Evolutionary conservation across 2,888 invertebrate species (phyloP).

Genomic region (Allygus modestus): DNA sequence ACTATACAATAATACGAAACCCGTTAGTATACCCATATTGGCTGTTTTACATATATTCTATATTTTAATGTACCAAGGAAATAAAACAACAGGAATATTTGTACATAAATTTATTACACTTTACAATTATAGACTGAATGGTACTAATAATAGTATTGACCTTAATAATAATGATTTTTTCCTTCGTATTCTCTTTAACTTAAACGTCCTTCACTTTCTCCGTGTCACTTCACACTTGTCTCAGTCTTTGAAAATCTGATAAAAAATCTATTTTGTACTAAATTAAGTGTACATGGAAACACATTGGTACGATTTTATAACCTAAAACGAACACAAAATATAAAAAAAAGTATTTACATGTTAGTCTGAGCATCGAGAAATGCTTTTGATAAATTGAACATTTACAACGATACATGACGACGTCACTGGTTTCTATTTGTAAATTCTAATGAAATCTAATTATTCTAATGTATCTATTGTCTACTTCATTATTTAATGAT

Average conservation of each 20-base stretch:
- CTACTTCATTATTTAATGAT: neutral
- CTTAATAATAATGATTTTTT: neutral
- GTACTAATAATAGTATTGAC: neutral
- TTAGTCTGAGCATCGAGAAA: neutral
- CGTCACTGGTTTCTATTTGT: neutral
- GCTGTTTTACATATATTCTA: too few species aligned
- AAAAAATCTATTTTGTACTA: conserved; percentile 52
- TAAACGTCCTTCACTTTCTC: neutral
- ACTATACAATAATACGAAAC: too few species aligned
- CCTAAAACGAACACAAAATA: conserved; percentile 44
- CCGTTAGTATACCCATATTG: too few species aligned
- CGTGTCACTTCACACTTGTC: neutral
- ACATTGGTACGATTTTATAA: conserved; percentile 45
- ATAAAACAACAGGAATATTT: neutral
- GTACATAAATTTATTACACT: conserved; percentile 53
- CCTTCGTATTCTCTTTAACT: neutral
- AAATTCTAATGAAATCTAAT: neutral
- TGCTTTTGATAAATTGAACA: neutral
- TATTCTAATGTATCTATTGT: neutral
- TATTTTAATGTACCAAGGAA: too few species aligned
- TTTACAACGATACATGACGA: neutral
- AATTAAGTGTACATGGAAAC: conserved; percentile 35
- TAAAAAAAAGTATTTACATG: conserved; percentile 43
- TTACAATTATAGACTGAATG: conserved; percentile 44
- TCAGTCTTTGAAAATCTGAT: conserved; percentile 46